phyloP scores from a whole-genome alignment of 2,797 vertebrate species.

The Pangasius sanitwongsei region DNA sequence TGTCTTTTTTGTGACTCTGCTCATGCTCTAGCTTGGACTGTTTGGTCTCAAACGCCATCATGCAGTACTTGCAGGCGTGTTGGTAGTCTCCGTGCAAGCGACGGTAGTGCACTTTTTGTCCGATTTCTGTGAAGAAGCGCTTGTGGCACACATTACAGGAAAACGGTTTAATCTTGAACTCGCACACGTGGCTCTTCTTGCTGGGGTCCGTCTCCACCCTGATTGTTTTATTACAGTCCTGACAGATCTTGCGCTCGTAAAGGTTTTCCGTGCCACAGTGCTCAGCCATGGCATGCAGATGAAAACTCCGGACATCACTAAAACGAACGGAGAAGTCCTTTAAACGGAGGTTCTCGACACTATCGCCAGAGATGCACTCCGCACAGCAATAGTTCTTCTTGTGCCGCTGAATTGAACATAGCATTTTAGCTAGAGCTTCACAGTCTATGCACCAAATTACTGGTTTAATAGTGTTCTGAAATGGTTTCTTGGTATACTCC shows the following conservation, averaged over 20 bases:
- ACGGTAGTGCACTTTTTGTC: conserved; percentile 20
- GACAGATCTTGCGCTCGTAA: background rate
- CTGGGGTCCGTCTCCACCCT: conserved; percentile 11
- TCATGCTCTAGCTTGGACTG: conserved; percentile 28
- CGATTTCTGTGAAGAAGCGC: background rate
- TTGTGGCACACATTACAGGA: conserved; percentile 28
- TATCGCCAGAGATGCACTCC: background rate
- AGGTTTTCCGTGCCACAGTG: background rate
- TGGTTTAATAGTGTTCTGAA: conserved; percentile 35
- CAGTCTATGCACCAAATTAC: conserved; percentile 34
- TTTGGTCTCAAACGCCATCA: conserved; percentile 22
- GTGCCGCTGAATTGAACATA: background rate
- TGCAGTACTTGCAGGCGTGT: conserved; percentile 22
- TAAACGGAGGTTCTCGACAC: background rate
- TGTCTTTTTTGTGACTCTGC: conserved; percentile 17
- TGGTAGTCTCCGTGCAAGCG: conserved; percentile 20
- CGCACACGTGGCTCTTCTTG: conserved; percentile 29
- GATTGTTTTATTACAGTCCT: conserved; percentile 12
- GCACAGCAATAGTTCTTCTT: conserved; percentile 22
- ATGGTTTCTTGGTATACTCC: background rate
- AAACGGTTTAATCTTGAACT: conserved; percentile 33
- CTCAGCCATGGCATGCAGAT: conserved; percentile 17
- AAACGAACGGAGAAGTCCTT: conserved; percentile 22
- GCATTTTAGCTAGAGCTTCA: conserved; percentile 9
- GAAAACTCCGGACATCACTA: conserved; percentile 9